Conservation (phyloP, 2,113 vertebrate genomes). For the Isurus oxyrinchus region DNA sequence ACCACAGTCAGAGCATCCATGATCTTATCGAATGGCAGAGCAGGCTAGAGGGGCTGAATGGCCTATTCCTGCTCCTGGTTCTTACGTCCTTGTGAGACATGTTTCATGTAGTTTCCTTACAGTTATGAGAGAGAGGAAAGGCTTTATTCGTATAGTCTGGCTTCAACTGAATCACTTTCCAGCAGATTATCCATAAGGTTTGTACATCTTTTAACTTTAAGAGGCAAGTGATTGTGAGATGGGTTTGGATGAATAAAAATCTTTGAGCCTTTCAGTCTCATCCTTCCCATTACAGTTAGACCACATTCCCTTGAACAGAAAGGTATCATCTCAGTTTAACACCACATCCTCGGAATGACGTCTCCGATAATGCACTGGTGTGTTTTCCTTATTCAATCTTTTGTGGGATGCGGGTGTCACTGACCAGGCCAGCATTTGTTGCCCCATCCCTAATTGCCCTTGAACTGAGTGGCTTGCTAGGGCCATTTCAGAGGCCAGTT, state of each 20-base stretch:
- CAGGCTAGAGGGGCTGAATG: no score
- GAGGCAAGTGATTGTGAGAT: background rate
- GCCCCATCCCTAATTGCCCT: no score
- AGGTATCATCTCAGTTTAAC: background rate
- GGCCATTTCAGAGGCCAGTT: no score
- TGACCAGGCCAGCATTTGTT: no score
- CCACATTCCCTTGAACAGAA: background rate
- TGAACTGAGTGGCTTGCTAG: no score
- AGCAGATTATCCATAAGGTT: background rate
- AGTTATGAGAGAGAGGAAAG: background rate
- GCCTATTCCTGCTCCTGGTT: no score
- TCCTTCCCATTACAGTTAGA: background rate
- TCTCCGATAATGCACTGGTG: background rate
- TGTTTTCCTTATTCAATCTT: background rate
- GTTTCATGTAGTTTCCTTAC: background rate
- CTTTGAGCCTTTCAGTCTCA: background rate
- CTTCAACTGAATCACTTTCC: background rate
- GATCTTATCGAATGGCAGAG: no score
- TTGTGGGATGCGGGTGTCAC: no score
- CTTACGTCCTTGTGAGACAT: background rate
- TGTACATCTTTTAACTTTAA: background rate
- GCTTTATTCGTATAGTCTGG: background rate
- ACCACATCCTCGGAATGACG: background rate
- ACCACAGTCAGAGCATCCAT: no score
- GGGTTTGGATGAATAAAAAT: background rate